A percentile compares a stretch with the other conserved stretches of the same genome.
Evolutionary conservation across 2,888 invertebrate species (phyloP).

Genomic region (Pyrrhosoma nymphula): DNA sequence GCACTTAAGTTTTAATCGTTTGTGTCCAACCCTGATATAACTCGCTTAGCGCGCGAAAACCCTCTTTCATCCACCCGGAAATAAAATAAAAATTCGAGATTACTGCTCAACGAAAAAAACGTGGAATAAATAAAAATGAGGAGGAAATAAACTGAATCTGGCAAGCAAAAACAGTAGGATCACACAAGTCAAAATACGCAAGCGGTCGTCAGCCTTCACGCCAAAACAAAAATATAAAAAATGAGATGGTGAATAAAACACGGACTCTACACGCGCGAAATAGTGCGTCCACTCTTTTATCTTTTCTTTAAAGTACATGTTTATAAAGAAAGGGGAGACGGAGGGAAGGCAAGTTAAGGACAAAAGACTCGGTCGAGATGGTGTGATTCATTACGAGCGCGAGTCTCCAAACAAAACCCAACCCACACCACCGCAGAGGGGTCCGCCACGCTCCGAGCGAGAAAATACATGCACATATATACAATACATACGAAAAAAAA

Average conservation of each 20-base stretch:
- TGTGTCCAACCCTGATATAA: neutral
- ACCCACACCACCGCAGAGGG: constrained; percentile 1
- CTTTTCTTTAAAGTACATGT: neutral
- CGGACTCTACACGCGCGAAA: neutral
- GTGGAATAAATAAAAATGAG: neutral
- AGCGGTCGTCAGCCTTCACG: neutral
- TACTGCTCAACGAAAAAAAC: neutral
- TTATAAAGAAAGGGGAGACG: neutral
- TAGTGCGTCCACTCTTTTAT: neutral
- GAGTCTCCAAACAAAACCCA: neutral
- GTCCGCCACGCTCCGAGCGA: neutral
- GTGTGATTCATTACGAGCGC: neutral
- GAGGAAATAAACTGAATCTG: neutral
- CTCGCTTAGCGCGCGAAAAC: neutral
- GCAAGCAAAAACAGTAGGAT: neutral
- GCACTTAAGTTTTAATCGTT: neutral
- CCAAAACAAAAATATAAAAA: neutral
- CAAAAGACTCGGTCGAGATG: neutral
- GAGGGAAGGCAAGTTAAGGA: neutral
- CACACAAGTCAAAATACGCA: neutral
- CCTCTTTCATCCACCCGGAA: neutral
- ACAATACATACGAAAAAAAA: neutral
- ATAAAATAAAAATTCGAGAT: neutral
- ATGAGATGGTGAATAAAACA: neutral
- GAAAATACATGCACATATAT: no score